Evolutionary conservation across 2,888 invertebrate genomes (phyloP), one percentile per base, ranked within the genome.

Genomic region (Encarsia formosa): DNA sequence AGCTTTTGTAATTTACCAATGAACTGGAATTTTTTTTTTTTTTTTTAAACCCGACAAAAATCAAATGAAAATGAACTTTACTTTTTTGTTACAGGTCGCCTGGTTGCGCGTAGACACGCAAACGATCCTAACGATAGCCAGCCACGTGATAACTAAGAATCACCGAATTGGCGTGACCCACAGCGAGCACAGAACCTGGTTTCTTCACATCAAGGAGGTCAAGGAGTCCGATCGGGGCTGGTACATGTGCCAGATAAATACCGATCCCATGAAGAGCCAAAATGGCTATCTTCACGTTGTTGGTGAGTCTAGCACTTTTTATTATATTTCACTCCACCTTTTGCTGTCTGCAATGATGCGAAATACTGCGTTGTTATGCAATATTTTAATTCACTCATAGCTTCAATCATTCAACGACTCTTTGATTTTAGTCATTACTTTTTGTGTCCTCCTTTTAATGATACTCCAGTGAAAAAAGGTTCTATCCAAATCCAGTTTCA

Each of bases 61-160:
- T 8, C 6, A 26, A 11, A 11, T 32, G 32, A n/a, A 32, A 22
- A 22, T 15, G 11, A n/a, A 13, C 15, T 32, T 15, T 44, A 24
- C 44, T 40, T 13, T 37, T 13, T 24, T 19, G 35, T 76, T 77
- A 37, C 76, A 92, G 91, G 90, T 91, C 66, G 91, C 91, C 67
- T 92, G 91, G 91, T 79, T 91, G 52, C 84, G 90, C 58, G 91
- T 91, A 49, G 91, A 91, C 78, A 91, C 91, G 31, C 91, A 92
- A 74, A 91, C 91, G 8, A 90, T 92, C 65, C 79, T 92, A 63
- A 91, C 91, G 37, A 91, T 92, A 66, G 90, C 90, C 58, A 86
- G 84, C 65, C 89, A 91, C 77, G 90, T 91, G 70, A 91, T 91
- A 73, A 91, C 91, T 52, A 88, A 91, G 77, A 91, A 91, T 77